Conservation (phyloP, 1,140 invertebrate genomes). For the Kradibia gibbosae region DNA sequence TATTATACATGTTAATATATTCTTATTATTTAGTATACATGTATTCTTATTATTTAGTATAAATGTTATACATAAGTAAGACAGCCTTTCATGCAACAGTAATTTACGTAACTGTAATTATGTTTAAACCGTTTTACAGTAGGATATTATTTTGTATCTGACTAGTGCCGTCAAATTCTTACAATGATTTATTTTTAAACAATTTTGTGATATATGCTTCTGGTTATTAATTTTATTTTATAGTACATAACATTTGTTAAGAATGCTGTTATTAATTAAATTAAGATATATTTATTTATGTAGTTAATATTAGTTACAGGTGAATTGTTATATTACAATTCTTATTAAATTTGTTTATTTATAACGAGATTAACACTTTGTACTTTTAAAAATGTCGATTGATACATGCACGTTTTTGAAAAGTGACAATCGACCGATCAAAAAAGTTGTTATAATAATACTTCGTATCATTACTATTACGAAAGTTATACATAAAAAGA, state of each 20-base stretch:
- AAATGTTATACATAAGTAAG: conserved; percentile 62
- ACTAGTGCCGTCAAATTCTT: background rate
- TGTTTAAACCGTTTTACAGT: conserved; percentile 23
- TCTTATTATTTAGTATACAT: background rate
- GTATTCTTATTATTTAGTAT: conserved; percentile 56
- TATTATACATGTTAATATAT: conserved; percentile 5
- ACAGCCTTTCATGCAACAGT: conserved; percentile 62
- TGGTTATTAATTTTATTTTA: background rate
- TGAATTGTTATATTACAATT: conserved; percentile 26
- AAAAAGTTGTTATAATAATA: conserved; percentile 42
- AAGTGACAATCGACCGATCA: conserved; percentile 35
- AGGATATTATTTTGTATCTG: background rate
- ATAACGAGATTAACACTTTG: conserved; percentile 30
- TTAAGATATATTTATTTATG: background rate
- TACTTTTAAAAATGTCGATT: conserved; percentile 22
- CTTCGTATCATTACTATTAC: conserved; percentile 33
- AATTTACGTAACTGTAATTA: conserved; percentile 38
- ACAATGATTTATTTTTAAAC: background rate
- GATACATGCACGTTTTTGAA: conserved; percentile 14
- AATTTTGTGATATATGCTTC: background rate
- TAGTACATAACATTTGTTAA: conserved; percentile 14
- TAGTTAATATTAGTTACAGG: conserved; percentile 5
- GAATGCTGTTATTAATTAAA: conserved; percentile 4
- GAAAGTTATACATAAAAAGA: background rate
- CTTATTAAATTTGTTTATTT: conserved; percentile 14